A percentile compares a stretch with the other conserved stretches of the same genome.
phyloP scores from a whole-genome alignment of 2,888 invertebrate species.

The Creontiades dilutus region DNA sequence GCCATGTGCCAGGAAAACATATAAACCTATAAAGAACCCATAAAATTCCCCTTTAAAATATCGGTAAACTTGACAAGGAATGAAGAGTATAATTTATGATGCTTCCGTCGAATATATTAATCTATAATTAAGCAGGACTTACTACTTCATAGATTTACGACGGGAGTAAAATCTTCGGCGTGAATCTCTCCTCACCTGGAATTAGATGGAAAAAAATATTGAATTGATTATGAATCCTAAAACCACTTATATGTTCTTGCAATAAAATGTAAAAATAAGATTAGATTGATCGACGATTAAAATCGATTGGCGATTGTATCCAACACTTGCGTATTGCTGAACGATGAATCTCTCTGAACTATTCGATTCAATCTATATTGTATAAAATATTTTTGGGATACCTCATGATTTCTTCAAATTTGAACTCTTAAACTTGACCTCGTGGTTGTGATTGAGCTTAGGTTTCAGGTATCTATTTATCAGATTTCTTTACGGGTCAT shows the following conservation, averaged over 20 bases:
- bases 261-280: too few relatives aligned
- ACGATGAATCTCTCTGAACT: too few relatives aligned
- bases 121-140: neutral
- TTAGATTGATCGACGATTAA: too few relatives aligned
- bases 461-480: too few relatives aligned
- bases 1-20: neutral
- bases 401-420: too few relatives aligned
- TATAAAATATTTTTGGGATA: too few relatives aligned
- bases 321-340: too few relatives aligned
- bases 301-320: too few relatives aligned
- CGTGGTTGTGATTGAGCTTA: too few relatives aligned
- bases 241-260: neutral
- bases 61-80: neutral
- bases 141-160: neutral
- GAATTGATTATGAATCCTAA: neutral
- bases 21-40: neutral
- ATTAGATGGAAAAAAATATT: neutral
- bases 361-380: too few relatives aligned
- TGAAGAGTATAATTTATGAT: neutral
- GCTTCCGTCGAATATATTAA: neutral
- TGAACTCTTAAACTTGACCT: too few relatives aligned
- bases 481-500: too few relatives aligned
- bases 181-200: neutral
- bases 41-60: neutral
- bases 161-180: neutral